Evolutionary conservation across 92 coral and sea anemone genomes (phyloP).

Genomic region (Palythoa grandis): DNA sequence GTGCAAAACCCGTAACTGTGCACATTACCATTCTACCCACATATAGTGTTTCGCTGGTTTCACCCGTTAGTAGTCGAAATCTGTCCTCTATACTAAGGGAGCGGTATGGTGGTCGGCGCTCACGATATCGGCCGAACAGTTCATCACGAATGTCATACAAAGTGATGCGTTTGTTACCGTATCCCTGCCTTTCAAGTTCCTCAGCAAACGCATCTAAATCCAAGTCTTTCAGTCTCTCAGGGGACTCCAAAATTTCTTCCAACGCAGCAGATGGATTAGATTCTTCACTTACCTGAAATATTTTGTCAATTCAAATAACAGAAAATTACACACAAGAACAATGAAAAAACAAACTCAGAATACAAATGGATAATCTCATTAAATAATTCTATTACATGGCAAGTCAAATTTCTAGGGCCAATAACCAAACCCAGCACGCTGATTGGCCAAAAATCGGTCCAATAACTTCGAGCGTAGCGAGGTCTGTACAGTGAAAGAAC

Average conservation of each 20-base stretch:
- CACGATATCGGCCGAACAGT: slow-evolving; percentile 90
- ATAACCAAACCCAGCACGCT: no score
- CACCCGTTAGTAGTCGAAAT: slow-evolving; percentile 90
- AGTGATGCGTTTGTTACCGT: slow-evolving; percentile 91
- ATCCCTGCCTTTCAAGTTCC: slow-evolving; percentile 94
- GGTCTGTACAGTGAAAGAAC: no score
- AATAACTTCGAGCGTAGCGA: no score
- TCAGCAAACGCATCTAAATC: slow-evolving; percentile 97
- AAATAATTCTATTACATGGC: no score
- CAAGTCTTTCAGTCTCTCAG: slow-evolving; percentile 92
- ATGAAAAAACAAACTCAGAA: background rate
- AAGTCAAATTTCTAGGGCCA: no score
- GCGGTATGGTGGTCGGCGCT: slow-evolving; percentile 87
- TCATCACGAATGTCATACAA: slow-evolving; percentile 98
- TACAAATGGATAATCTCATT: no score
- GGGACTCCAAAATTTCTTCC: slow-evolving; percentile 93
- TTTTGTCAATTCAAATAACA: background rate
- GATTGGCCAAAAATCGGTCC: no score
- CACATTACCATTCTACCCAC: slow-evolving; percentile 92
- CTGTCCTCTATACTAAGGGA: slow-evolving; percentile 87
- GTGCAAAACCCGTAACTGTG: slow-evolving; percentile 91
- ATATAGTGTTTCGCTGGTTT: slow-evolving; percentile 78
- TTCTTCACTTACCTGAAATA: slow-evolving; percentile 81
- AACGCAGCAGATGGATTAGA: slow-evolving; percentile 96
- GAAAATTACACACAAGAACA: background rate